Evolutionary conservation across 2,888 invertebrate genomes (phyloP).

Genomic region (Aphodius granarius): DNA sequence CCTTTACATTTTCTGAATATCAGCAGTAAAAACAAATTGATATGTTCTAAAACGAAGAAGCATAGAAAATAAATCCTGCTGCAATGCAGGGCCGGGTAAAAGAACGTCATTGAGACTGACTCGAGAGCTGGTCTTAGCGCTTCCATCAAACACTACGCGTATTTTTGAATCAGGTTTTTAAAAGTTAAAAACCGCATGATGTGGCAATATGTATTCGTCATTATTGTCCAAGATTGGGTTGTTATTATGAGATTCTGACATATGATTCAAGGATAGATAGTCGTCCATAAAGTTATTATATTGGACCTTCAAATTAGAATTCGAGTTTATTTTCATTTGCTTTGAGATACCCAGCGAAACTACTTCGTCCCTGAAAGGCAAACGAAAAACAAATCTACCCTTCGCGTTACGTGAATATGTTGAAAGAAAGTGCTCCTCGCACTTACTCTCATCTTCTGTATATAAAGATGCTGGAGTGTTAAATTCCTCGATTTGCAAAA

Average conservation of each 20-base stretch:
- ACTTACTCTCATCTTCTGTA: background rate
- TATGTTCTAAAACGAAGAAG: conserved; percentile 29
- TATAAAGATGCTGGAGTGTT: background rate
- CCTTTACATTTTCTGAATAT: conserved; percentile 34
- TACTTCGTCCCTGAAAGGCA: background rate
- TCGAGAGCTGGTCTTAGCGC: conserved; percentile 12
- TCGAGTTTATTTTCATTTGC: background rate
- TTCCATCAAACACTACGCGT: conserved; percentile 29
- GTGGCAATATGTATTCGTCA: conserved; percentile 16
- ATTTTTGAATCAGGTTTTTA: conserved; percentile 15
- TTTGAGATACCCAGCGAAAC: background rate
- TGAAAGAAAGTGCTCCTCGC: background rate
- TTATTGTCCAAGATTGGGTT: background rate
- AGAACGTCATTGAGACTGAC: conserved; percentile 23
- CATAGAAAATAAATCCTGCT: conserved; percentile 32
- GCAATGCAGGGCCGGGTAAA: conserved; percentile 26
- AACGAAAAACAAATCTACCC: background rate
- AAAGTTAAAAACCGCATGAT: conserved; percentile 22
- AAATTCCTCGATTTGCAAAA: background rate
- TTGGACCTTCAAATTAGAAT: background rate
- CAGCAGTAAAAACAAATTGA: conserved; percentile 28
- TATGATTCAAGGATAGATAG: background rate
- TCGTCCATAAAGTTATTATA: background rate
- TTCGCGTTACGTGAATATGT: background rate
- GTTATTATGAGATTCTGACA: background rate